Base-by-base conservation (phyloP, 1,140 invertebrate genomes). In the Bombus picipes region DNA sequence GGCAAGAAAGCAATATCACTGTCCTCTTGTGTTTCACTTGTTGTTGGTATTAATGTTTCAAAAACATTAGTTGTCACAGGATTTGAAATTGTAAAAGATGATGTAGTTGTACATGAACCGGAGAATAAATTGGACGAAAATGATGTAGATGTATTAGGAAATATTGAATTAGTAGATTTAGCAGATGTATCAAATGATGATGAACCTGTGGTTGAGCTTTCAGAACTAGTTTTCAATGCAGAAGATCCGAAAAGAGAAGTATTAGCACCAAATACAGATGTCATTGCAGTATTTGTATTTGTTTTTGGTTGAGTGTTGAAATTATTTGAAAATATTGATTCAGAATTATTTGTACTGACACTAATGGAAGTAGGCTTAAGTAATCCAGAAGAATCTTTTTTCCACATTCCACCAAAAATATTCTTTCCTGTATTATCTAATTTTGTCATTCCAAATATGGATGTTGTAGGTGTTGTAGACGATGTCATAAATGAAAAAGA, bases 1-100 rank as follows among this genome's bases (percentile, higher is more conserved):
- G 87, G 75, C 0, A 93, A 78, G n/a, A 94, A 93, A 74, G 12
- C 80, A 32, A 57, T 8, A 5, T 5, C 22, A 39, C 66, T 28
- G n/a, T 88, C 57, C 81, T 93, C 71, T 37, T 83, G 74, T 25
- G 41, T 18, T 15, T 86, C 65, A 4, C 59, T 75, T 57, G 70
- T 12, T 10, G 77, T 8, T 41, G n/a, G 37, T 39, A 65, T 6
- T 72, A 43, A 73, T 39, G 86, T 53, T 28, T 53, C n/a, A 37
- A 86, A 75, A 5, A 53, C 34, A 34, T 83, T 85, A 32, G 86
- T 68, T 18, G 77, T 81, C 9, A 65, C 13, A 47, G 75, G 39
- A 18, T 53, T 76, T 13, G 87, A 76, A 62, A 59, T 73, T 39
- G 32, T 43, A n/a, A 81, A 47, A 15, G 78, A n/a, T 12, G 88